Evolutionary conservation across 2,888 invertebrate genomes (phyloP), one percentile per base, ranked within the genome.

Genomic region (Sturmia bella): DNA sequence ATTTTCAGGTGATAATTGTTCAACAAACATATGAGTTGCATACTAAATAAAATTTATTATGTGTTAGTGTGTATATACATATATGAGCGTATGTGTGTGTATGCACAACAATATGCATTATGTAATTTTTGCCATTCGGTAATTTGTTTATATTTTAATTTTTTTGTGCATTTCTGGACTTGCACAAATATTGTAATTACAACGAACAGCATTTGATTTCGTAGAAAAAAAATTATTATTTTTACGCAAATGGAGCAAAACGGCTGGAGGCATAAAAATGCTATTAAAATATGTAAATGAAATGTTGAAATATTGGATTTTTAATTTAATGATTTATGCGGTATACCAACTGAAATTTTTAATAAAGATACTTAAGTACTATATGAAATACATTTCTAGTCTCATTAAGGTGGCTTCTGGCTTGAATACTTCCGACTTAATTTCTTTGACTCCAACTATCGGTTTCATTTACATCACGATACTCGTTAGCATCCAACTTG

Each of bases 1-100:
- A 89, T 89, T 89, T 90, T 88, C 90, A 89, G 90, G 89, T 89
- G 90, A 89, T 89, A 89, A 89, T 90, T 89, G 90, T 85, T 89
- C 90, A 87, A 86, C 88, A 86, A 86, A 87, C 89, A 89, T 88
- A 88, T 89, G 88, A 88, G 88, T 80, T 88, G 89, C 86, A 89
- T 88, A 87, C 80, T 82, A 84, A 84, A 87, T 90, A 87, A 88
- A 89, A 88, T 75, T 75, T 82, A 78, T 88, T 89, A 88, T 61
- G 41, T 43, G 41, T 17, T 24, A 73, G 69, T 61, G 54, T 57
- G 59, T 61, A 12, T 61, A 27, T 11, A 0, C 39, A 59, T 2
- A 56, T 82, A 37, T 63, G n/a, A 76, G 13, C 57, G 43, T 48
- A 11, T 68, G 19, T 80, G 7, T 70, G 21, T 68, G 19, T 78